Conservation (phyloP, 1,140 invertebrate species). For the Diorhabda sublineata region DNA sequence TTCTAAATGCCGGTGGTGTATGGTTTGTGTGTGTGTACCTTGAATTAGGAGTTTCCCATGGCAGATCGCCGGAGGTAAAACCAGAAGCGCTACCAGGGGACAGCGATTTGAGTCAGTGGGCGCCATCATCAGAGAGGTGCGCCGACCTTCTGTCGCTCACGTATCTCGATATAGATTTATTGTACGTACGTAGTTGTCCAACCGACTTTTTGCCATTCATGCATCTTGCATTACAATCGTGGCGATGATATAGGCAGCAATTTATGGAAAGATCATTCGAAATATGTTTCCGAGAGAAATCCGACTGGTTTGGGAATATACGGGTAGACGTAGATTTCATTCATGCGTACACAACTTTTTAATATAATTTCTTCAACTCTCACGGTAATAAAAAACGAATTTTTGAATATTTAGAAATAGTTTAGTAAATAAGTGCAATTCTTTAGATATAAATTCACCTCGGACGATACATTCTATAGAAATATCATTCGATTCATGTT, state of each 20-base stretch:
- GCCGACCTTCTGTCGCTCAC: conserved; percentile 33
- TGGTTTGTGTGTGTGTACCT: not conserved
- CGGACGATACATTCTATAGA: too few species aligned
- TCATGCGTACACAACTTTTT: too few species aligned
- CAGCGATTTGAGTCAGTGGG: conserved; percentile 22
- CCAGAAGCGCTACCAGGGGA: conserved; percentile 20
- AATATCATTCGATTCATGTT: too few species aligned
- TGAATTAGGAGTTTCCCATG: conserved; percentile 23
- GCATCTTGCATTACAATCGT: conserved; percentile 26
- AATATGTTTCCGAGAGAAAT: not conserved
- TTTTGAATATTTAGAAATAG: too few species aligned
- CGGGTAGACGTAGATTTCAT: too few species aligned
- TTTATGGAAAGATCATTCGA: conserved; percentile 5
- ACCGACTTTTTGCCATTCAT: conserved; percentile 21
- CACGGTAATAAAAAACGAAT: too few species aligned
- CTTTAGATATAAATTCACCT: too few species aligned
- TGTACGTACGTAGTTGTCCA: conserved; percentile 22
- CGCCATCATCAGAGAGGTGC: conserved; percentile 29
- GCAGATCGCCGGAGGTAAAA: conserved; percentile 4
- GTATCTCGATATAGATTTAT: conserved; percentile 32
- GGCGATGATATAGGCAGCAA: conserved; percentile 5
- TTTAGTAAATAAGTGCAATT: too few species aligned
- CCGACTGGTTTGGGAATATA: too few species aligned
- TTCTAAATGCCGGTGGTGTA: conserved; percentile 1
- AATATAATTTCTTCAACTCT: too few species aligned